A percentile compares a stretch with the other conserved stretches of the same genome.
These are phyloP conservation scores for Clinocottus analis DNA, from an alignment of 2,113 vertebrate genomes.

Conservation along the genomic window DNA sequence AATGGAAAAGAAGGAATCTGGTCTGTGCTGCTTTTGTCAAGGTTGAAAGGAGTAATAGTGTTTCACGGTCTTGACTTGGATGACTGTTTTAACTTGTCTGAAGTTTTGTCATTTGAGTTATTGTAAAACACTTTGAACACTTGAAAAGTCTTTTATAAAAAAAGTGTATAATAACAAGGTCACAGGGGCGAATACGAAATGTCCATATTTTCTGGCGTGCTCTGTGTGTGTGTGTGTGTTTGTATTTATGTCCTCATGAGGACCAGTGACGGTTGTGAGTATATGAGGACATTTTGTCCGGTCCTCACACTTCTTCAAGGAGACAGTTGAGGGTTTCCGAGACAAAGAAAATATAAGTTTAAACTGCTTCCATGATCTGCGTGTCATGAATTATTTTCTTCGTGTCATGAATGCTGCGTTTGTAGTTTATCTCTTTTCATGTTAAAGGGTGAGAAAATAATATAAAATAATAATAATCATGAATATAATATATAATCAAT, in stretches of 20 bases:
- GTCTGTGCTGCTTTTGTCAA: not conserved
- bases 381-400: no score
- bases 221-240: not conserved
- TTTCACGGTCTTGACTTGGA: not conserved
- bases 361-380: no score
- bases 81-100: not conserved
- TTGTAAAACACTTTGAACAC: not conserved
- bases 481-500: no score
- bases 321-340: not conserved
- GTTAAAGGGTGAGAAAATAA: no score
- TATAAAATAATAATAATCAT: no score
- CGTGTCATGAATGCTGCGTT: not conserved
- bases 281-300: not conserved
- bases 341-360: no score
- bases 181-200: slow-evolving; percentile 28
- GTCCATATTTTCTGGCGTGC: no score
- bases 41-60: not conserved
- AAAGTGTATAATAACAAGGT: not conserved
- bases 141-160: not conserved
- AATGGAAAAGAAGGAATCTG: not conserved
- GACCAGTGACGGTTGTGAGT: not conserved
- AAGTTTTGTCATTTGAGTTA: not conserved
- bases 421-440: not conserved
- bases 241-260: slow-evolving; percentile 5
- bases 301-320: not conserved